phyloP scores from a whole-genome alignment of 2,797 vertebrate species.

The Silurus aristotelis region DNA sequence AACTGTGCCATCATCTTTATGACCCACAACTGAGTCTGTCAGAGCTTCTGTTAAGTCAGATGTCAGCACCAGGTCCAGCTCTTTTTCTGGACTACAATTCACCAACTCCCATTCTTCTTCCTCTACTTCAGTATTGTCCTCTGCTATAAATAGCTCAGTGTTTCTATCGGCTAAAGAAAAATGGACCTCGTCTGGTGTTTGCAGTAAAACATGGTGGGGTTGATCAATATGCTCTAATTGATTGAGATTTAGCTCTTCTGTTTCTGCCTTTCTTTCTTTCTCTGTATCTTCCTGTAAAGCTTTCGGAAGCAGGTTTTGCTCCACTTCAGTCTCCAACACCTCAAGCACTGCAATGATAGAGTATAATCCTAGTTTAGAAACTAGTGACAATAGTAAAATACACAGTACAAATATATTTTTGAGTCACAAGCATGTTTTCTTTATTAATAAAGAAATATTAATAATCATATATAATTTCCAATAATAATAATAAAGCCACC shows the following conservation, averaged over 20 bases:
- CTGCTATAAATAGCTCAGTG: background rate
- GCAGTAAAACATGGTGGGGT: background rate
- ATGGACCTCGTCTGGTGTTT: background rate
- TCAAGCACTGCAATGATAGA: slow-evolving; percentile 65
- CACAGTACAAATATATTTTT: background rate
- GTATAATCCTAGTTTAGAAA: background rate
- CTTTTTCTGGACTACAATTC: slow-evolving; percentile 52
- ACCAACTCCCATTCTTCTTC: slow-evolving; percentile 35
- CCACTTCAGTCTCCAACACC: slow-evolving; percentile 67
- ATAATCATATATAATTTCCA: background rate
- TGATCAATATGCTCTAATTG: background rate
- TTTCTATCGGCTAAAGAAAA: background rate
- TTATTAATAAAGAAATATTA: background rate
- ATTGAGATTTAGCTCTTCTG: background rate
- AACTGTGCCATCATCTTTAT: slow-evolving; percentile 52
- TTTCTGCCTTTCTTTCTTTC: background rate
- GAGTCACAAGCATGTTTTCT: background rate
- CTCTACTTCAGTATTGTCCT: background rate
- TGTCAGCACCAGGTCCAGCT: slow-evolving; percentile 63
- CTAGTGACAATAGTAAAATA: background rate
- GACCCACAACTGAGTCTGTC: slow-evolving; percentile 19
- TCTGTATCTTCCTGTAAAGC: slow-evolving; percentile 24
- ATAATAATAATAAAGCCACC: background rate
- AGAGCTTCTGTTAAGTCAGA: slow-evolving; percentile 69
- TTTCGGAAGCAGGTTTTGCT: slow-evolving; percentile 64